Conservation (phyloP, 2,797 vertebrate genomes). For the Eutrigla gurnardus region DNA sequence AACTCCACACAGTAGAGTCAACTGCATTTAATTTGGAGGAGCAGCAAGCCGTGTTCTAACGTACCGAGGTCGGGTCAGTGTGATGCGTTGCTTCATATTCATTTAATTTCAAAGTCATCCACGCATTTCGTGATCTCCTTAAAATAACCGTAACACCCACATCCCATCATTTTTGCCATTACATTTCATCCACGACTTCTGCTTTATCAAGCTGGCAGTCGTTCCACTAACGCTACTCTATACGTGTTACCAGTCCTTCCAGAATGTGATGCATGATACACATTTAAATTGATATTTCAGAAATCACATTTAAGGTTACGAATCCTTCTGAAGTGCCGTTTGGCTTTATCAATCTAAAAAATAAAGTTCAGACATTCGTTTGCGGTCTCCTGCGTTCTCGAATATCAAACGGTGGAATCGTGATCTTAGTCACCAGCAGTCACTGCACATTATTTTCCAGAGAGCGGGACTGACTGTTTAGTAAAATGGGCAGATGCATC, state of each 20-base stretch:
- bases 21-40: constrained; percentile 5
- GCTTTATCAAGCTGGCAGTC: neutral
- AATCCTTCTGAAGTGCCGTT: constrained; percentile 8
- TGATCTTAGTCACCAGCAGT: constrained; percentile 3
- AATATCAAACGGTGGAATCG: neutral
- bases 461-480: neutral
- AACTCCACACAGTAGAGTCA: constrained; percentile 4
- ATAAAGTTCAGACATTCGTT: neutral
- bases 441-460: constrained; percentile 2
- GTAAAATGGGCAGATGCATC: constrained; percentile 1
- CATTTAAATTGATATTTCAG: neutral
- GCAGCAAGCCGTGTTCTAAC: neutral
- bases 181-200: neutral
- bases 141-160: neutral
- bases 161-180: constrained; percentile 14
- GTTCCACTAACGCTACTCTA: neutral
- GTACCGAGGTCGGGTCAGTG: neutral
- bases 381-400: neutral
- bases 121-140: constrained; percentile 5
- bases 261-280: constrained; percentile 12
- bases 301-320: neutral
- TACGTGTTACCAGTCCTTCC: neutral
- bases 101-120: constrained; percentile 7
- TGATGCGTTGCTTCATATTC: constrained; percentile 3
- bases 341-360: neutral